A percentile compares a stretch with the other conserved stretches of the same genome.
These are phyloP conservation scores for Pagetopsis macropterus DNA, from an alignment of 2,797 vertebrate species.

Conservation along the genomic window DNA sequence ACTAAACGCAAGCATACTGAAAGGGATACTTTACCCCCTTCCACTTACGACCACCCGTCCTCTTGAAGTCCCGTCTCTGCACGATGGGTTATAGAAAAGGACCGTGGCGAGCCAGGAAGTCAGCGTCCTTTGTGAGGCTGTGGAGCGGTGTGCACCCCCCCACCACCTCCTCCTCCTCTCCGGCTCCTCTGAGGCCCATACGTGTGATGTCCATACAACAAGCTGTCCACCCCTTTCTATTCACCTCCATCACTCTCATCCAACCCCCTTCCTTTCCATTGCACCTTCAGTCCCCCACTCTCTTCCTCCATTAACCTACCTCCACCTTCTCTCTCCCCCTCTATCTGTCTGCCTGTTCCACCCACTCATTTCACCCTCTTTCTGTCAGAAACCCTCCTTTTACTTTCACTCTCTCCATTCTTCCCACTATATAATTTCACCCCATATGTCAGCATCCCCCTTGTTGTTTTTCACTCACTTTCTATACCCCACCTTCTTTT, in stretches of 20 bases:
- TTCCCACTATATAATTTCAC: constrained; percentile 78
- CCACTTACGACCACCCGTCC: constrained; percentile 62
- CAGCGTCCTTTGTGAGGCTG: constrained; percentile 62
- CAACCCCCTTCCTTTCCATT: constrained; percentile 62
- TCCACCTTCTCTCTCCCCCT: constrained; percentile 70
- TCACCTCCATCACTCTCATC: constrained; percentile 74
- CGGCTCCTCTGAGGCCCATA: constrained; percentile 52
- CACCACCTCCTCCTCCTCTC: constrained; percentile 24
- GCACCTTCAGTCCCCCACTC: constrained; percentile 56
- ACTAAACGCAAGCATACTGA: constrained; percentile 50
- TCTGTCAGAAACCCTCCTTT: constrained; percentile 77
- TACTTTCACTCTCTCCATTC: constrained; percentile 73
- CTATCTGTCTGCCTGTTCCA: constrained; percentile 68
- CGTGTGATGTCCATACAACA: constrained; percentile 70
- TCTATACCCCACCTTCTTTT: constrained; percentile 66
- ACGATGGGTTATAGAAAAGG: constrained; percentile 40
- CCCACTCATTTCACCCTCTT: constrained; percentile 79
- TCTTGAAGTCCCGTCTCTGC: constrained; percentile 40
- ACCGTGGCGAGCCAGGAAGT: constrained; percentile 64
- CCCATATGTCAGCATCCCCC: constrained; percentile 79
- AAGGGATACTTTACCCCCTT: constrained; percentile 32
- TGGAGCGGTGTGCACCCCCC: constrained; percentile 38
- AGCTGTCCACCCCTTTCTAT: constrained; percentile 80
- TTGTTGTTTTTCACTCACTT: constrained; percentile 81
- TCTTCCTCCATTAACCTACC: constrained; percentile 76